phyloP scores from a whole-genome alignment of 2,888 invertebrate species.

The Oxytorus armatus region DNA sequence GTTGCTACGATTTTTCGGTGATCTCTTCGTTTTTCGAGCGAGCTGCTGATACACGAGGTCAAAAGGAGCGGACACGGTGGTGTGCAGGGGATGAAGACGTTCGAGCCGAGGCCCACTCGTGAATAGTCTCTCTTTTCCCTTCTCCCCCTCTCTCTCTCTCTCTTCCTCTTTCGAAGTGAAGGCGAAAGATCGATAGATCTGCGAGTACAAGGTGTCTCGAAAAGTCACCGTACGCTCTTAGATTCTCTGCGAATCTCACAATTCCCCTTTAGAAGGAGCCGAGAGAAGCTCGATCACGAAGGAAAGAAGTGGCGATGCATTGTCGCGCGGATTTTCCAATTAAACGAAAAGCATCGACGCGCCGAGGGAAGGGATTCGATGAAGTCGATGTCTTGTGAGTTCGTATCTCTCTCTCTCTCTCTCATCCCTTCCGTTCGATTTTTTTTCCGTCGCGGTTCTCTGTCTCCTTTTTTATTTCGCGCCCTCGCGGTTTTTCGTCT shows the following conservation, averaged over 20 bases:
- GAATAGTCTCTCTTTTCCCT: constrained; percentile 65
- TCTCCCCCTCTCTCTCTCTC: not conserved
- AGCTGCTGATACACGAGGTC: constrained; percentile 8
- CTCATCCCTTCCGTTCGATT: constrained; percentile 40
- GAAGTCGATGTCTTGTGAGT: constrained; percentile 61
- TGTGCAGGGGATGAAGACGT: constrained; percentile 53
- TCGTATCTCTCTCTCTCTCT: constrained; percentile 48
- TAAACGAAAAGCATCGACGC: constrained; percentile 72
- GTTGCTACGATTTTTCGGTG: constrained; percentile 67
- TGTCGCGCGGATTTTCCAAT: constrained; percentile 79
- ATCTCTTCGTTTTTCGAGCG: constrained; percentile 67
- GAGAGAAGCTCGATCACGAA: constrained; percentile 59
- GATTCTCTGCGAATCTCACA: constrained; percentile 25
- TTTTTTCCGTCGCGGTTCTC: constrained; percentile 44
- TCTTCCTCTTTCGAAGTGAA: constrained; percentile 19
- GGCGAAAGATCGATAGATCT: constrained; percentile 60
- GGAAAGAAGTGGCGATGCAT: constrained; percentile 71
- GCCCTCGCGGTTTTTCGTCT: constrained; percentile 22
- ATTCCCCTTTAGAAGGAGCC: constrained; percentile 26
- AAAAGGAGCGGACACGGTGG: not conserved
- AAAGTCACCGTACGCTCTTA: constrained; percentile 20
- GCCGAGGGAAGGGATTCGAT: constrained; percentile 65
- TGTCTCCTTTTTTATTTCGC: constrained; percentile 25
- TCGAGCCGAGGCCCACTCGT: constrained; percentile 67
- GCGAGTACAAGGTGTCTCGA: constrained; percentile 36